These are phyloP conservation scores for Pilophorus perplexus DNA, from an alignment of 2,888 invertebrate species.

Conservation along the genomic window DNA sequence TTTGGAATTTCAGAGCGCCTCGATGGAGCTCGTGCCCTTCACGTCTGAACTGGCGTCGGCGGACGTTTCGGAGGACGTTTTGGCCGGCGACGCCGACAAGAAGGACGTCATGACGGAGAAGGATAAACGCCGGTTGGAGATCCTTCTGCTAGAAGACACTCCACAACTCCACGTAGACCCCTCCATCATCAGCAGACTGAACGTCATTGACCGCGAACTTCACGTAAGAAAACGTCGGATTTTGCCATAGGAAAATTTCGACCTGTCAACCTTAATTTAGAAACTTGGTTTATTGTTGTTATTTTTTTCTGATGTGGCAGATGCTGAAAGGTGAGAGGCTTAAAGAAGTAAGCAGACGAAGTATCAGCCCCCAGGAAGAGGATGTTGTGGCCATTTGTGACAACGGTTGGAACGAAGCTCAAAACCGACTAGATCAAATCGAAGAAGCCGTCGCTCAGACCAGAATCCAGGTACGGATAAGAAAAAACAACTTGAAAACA, in stretches of 20 bases:
- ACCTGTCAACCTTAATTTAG: neutral
- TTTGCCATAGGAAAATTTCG: neutral
- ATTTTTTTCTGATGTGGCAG: neutral
- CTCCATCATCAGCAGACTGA: neutral
- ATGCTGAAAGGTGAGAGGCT: slow-evolving; percentile 11
- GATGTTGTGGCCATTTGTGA: neutral
- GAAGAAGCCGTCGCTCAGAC: neutral
- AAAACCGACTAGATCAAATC: slow-evolving; percentile 11
- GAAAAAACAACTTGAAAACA: no score
- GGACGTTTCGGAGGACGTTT: neutral
- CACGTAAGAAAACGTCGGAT: slow-evolving; percentile 13
- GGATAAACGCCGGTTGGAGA: slow-evolving; percentile 18
- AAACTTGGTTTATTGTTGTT: neutral
- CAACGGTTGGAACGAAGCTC: neutral
- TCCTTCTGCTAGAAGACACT: slow-evolving; percentile 7
- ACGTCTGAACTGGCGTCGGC: neutral
- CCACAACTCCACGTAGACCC: slow-evolving; percentile 14
- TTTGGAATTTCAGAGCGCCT: no score
- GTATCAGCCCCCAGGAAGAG: neutral
- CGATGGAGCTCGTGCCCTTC: no score
- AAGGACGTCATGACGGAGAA: slow-evolving; percentile 19
- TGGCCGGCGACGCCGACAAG: neutral
- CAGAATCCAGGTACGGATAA: no score
- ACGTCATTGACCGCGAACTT: slow-evolving; percentile 24
- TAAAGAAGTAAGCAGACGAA: neutral